These are phyloP conservation scores for Ammospiza caudacuta DNA, from an alignment of 2,113 vertebrate genomes.

Conservation along the genomic window DNA sequence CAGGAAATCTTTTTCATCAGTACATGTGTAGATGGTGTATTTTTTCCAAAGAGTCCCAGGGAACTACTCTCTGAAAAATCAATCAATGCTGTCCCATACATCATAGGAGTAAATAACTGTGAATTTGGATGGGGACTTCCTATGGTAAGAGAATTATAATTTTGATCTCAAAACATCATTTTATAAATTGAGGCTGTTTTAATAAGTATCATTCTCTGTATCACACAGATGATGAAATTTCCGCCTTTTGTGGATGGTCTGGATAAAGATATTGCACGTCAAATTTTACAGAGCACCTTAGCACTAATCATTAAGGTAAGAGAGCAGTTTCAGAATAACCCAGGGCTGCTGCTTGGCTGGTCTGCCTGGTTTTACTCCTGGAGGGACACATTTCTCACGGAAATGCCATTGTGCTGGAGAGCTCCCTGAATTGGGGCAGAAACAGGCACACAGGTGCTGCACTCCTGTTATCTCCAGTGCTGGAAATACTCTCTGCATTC, in stretches of 20 bases:
- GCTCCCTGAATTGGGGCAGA: neutral
- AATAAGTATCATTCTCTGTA: neutral
- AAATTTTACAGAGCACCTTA: neutral
- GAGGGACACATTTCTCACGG: neutral
- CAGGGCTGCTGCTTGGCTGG: neutral
- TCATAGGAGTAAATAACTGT: constrained; percentile 44
- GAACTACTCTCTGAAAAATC: neutral
- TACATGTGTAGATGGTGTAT: neutral
- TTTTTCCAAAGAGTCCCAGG: constrained; percentile 1
- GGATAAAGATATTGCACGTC: neutral
- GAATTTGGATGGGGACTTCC: neutral
- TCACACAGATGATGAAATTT: neutral
- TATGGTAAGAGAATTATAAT: neutral
- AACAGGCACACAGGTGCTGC: neutral
- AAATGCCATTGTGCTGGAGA: neutral
- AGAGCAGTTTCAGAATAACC: neutral
- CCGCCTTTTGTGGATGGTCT: neutral
- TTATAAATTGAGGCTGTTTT: neutral
- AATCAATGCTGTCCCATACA: constrained; percentile 17
- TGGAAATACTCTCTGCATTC: neutral
- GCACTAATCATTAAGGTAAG: accelerated
- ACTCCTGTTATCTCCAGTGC: neutral
- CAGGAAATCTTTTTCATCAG: accelerated
- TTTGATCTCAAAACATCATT: neutral
- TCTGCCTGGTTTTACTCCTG: neutral